Conservation (phyloP, 2,888 invertebrate genomes). For the Drosophila glabriapex region DNA sequence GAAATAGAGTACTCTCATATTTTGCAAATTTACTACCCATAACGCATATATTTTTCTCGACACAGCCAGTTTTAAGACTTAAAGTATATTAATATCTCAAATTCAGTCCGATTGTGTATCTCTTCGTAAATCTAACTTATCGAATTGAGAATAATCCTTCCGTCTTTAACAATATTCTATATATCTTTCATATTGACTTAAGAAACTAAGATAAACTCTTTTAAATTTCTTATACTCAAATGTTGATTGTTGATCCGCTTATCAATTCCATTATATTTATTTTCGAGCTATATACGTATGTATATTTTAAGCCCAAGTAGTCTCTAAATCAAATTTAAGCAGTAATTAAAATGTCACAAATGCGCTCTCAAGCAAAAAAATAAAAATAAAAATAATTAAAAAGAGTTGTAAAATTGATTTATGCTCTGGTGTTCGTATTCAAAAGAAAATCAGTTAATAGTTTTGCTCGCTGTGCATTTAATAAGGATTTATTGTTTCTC, state of each 20-base stretch:
- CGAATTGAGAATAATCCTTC: not conserved
- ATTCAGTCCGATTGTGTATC: not conserved
- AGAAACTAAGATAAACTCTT: not conserved
- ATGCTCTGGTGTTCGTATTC: conserved; percentile 63
- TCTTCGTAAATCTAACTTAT: not conserved
- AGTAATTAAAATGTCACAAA: conserved; percentile 76
- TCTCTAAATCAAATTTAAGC: conserved; percentile 69
- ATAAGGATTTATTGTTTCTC: conserved; percentile 80
- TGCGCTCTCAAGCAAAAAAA: conserved; percentile 19
- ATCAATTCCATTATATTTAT: conserved; percentile 12
- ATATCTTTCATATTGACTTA: not conserved
- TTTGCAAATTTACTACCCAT: not conserved
- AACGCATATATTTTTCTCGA: not conserved
- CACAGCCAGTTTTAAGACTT: not conserved
- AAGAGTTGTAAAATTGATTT: conserved; percentile 77
- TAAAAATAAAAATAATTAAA: conserved; percentile 11
- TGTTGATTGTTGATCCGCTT: conserved; percentile 22
- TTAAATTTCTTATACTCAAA: not conserved
- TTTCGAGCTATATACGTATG: not conserved
- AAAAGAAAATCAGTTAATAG: conserved; percentile 80
- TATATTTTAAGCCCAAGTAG: conserved; percentile 1
- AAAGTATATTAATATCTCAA: not conserved
- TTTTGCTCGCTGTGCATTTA: conserved; percentile 69
- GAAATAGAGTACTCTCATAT: not conserved
- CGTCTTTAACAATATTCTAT: not conserved